Conservation (phyloP, 2,888 invertebrate genomes). For the Alloscopus bannaensis region DNA sequence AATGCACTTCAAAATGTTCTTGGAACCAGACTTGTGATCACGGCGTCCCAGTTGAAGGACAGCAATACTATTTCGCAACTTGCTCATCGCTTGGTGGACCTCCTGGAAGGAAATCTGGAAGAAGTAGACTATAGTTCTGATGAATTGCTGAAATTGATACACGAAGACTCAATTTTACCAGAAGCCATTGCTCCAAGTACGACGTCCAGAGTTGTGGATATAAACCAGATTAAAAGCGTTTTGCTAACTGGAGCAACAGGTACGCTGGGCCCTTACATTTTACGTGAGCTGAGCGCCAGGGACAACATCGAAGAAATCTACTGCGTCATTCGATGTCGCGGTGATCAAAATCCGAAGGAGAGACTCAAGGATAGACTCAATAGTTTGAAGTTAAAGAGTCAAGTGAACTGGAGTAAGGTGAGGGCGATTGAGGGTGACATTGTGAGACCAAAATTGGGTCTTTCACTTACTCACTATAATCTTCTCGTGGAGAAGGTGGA, state of each 20-base stretch:
- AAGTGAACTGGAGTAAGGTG: conserved; percentile 13
- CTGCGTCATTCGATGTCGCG: conserved; percentile 41
- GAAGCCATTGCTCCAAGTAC: conserved; percentile 11
- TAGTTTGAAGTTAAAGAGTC: conserved; percentile 2
- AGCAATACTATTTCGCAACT: conserved; percentile 12
- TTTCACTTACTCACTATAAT: conserved; percentile 33
- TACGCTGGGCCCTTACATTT: conserved; percentile 49
- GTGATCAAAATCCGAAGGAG: not conserved
- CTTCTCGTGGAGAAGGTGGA: conserved; percentile 46
- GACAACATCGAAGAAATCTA: conserved; percentile 42
- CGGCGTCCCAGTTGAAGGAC: conserved; percentile 22
- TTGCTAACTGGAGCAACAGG: conserved; percentile 56
- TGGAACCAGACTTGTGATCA: conserved; percentile 40
- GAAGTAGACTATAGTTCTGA: not conserved
- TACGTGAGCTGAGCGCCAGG: conserved; percentile 25
- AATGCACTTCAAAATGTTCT: conserved; percentile 49
- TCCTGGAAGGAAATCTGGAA: not conserved
- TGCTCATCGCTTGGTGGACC: not conserved
- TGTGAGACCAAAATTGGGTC: conserved; percentile 30
- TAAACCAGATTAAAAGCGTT: not conserved
- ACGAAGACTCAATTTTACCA: conserved; percentile 44
- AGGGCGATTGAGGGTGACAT: conserved; percentile 46
- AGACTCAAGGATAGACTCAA: conserved; percentile 18
- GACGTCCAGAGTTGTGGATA: not conserved
- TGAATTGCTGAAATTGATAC: conserved; percentile 31